These are phyloP conservation scores for Villa cingulata DNA, from an alignment of 2,888 invertebrate genomes.

Conservation along the genomic window DNA sequence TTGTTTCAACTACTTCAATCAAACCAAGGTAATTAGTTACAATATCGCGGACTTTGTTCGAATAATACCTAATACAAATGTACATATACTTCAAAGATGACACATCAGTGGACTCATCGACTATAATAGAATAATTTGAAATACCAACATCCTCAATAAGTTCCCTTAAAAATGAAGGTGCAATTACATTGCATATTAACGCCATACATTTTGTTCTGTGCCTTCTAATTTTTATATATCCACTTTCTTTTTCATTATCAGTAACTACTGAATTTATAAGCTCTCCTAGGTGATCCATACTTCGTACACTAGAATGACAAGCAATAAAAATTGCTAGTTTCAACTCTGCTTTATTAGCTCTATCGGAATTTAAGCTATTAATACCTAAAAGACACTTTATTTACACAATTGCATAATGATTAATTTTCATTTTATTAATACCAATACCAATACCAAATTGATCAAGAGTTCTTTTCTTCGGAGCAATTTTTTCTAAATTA, in stretches of 20 bases:
- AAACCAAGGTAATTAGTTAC: background rate
- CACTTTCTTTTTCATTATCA: background rate
- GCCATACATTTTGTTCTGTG: background rate
- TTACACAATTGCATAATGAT: background rate
- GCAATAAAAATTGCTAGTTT: background rate
- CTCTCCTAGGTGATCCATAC: background rate
- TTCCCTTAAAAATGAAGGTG: background rate
- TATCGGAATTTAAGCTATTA: background rate
- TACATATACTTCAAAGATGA: background rate
- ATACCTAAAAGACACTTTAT: background rate
- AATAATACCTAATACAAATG: background rate
- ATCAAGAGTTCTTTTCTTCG: background rate
- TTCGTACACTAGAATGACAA: background rate
- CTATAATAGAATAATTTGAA: background rate
- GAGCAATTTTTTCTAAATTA: background rate
- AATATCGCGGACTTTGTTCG: background rate
- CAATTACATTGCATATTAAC: background rate
- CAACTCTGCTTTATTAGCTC: background rate
- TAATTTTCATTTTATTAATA: background rate
- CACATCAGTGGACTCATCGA: background rate
- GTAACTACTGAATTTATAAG: background rate
- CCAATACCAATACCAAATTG: background rate
- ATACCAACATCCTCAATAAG: background rate
- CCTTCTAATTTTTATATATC: background rate
- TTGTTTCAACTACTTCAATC: background rate